A percentile compares a stretch with the other conserved stretches of the same genome.
Evolutionary conservation across 1,140 invertebrate species (phyloP).

Genomic region (Neodiprion virginianus): DNA sequence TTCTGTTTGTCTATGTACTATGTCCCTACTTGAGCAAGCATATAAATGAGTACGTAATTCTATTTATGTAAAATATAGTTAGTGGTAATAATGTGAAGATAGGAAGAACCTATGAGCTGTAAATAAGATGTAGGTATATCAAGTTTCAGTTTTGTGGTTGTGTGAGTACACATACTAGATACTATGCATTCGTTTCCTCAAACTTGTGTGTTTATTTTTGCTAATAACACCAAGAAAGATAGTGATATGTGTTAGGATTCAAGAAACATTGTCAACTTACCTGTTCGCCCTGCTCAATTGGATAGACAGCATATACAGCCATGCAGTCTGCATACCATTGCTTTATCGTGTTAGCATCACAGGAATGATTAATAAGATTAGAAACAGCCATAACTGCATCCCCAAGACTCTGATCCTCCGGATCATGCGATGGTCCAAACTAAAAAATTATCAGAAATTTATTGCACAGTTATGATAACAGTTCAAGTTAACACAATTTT

Average conservation of each 20-base stretch:
- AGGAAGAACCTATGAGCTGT: neutral
- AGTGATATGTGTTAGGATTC: too few relatives aligned
- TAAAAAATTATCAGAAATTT: neutral
- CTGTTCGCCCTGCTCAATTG: constrained; percentile 59
- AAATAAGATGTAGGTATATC: neutral
- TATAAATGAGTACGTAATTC: neutral
- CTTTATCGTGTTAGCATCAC: neutral
- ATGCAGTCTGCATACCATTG: neutral
- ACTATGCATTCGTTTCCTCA: too few relatives aligned
- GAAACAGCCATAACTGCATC: neutral
- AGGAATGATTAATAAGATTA: neutral
- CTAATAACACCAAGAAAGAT: too few relatives aligned
- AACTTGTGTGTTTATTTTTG: too few relatives aligned
- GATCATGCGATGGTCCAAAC: neutral
- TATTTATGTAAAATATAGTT: neutral
- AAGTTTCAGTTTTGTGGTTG: too few relatives aligned
- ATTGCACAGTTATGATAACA: neutral
- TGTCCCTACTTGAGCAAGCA: too few relatives aligned
- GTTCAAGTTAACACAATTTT: too few relatives aligned
- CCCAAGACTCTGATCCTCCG: neutral
- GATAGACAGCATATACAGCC: neutral
- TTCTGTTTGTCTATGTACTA: too few relatives aligned
- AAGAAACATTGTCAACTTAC: constrained; percentile 31
- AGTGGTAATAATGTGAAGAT: neutral
- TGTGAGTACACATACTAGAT: too few relatives aligned